Base-by-base conservation (phyloP, 2,888 invertebrate genomes). In the Tipula vernalis region DNA sequence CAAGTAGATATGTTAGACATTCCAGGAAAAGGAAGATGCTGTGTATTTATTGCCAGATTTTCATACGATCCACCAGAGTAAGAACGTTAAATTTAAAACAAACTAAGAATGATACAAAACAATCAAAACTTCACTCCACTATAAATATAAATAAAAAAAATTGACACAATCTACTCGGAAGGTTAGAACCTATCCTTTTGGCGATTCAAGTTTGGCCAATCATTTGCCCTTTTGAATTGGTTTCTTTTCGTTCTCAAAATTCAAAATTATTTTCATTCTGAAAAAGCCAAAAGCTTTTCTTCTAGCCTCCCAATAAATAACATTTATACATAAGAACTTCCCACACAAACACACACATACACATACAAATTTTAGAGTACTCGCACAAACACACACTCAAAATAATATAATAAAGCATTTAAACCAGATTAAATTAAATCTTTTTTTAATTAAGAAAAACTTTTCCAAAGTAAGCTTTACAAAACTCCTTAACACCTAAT, bases 1-100 rank as follows among this genome's bases (percentile, higher is more conserved):
- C 95, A 95, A 91, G 96, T 97, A 84, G 97, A 97, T 90, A 97
- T 97, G 97, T 92, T 98, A 91, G 98, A 98, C 90, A 97, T 98
- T 90, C 98, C 98, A 36, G 98, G 98, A 86, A 97, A 98, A 91
- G 98, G 98, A 87, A 94, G 97, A 89, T 98, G 98, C 92, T 97
- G 97, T 90, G 97, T 98, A 88, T 98, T 97, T 91, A 97, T 98
- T 88, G 98, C 98, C 86, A 95, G 96, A 89, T 96, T 94, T 91
- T 94, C 94, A 57, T 95, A 95, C 89, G 95, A 95, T 89, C 95
- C 94, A 71, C 93, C 94, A 87, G 94, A 94, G 94, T 94, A 91
- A 93, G 94, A 92, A 88, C 85, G 86, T 85, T 87, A 41, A 83
- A 57, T 57, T 44, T 83, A 44, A 28, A 83, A 28, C 85, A 36